Conservation (phyloP, 2,113 vertebrate genomes). For the Carassius auratus region DNA sequence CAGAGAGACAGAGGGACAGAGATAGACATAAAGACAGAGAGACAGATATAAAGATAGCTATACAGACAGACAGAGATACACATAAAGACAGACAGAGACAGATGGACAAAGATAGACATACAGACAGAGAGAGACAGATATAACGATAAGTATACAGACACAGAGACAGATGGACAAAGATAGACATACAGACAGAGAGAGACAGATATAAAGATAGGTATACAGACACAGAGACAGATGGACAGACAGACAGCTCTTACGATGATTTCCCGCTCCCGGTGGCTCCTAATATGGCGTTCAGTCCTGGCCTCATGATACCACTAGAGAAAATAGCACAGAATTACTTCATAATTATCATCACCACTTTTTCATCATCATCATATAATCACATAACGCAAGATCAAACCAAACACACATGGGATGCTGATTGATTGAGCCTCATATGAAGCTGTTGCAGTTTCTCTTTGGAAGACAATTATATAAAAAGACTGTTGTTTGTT, state of each 20-base stretch:
- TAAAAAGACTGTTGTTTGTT: too few species aligned
- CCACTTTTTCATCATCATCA: neutral
- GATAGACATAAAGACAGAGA: too few species aligned
- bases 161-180: neutral
- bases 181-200: neutral
- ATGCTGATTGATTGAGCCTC: neutral
- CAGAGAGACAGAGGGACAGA: fast-evolving
- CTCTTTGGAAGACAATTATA: too few species aligned
- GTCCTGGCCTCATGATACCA: slow-evolving; percentile 91
- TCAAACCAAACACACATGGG: neutral
- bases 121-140: too few species aligned
- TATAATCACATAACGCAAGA: neutral
- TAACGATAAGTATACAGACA: too few species aligned
- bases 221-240: too few species aligned
- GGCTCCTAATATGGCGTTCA: slow-evolving; percentile 94
- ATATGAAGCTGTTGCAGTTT: too few species aligned
- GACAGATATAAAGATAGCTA: too few species aligned
- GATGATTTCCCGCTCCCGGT: slow-evolving; percentile 95
- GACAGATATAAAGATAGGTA: too few species aligned
- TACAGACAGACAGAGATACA: neutral
- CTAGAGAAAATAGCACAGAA: slow-evolving; percentile 68
- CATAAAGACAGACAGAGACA: neutral
- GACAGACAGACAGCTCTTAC: slow-evolving; percentile 76
- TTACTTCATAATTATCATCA: neutral
- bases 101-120: neutral